phyloP scores from a whole-genome alignment of 2,797 vertebrate species.

The Notolepis coatsorum region DNA sequence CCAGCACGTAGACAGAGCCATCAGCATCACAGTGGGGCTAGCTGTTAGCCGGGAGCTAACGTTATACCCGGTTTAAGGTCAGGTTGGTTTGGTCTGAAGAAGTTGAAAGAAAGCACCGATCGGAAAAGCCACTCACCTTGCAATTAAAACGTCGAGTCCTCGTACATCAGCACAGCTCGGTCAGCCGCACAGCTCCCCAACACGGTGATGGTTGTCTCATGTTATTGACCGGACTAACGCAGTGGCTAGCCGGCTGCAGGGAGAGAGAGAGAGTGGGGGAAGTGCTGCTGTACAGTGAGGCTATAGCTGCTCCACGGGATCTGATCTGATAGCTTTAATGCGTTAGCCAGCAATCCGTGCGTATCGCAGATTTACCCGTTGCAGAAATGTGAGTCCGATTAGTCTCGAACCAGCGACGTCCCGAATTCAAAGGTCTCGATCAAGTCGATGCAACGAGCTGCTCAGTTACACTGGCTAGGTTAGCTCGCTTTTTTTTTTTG shows the following conservation, averaged over 20 bases:
- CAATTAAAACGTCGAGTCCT: constrained; percentile 72
- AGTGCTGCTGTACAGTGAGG: constrained; percentile 74
- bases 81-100: constrained; percentile 53
- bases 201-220: constrained; percentile 81
- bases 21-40: constrained; percentile 59
- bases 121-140: constrained; percentile 75
- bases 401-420: constrained; percentile 13
- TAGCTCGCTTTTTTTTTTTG: constrained; percentile 43
- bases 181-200: constrained; percentile 74
- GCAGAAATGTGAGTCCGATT: constrained; percentile 21
- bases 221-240: constrained; percentile 80
- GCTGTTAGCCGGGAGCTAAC: constrained; percentile 60
- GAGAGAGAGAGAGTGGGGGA: constrained; percentile 78
- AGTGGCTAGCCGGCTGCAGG: constrained; percentile 78
- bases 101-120: constrained; percentile 41
- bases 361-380: constrained; percentile 30
- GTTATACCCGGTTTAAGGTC: constrained; percentile 79
- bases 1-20: constrained; percentile 71
- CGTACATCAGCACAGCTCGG: constrained; percentile 82
- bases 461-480: neutral
- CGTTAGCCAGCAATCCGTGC: constrained; percentile 31
- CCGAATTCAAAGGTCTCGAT: constrained; percentile 2
- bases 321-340: constrained; percentile 58
- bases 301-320: constrained; percentile 46
- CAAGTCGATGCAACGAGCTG: constrained; percentile 18